Base-by-base conservation (phyloP, 2,888 invertebrate genomes). In the Criorhina ranunculi region DNA sequence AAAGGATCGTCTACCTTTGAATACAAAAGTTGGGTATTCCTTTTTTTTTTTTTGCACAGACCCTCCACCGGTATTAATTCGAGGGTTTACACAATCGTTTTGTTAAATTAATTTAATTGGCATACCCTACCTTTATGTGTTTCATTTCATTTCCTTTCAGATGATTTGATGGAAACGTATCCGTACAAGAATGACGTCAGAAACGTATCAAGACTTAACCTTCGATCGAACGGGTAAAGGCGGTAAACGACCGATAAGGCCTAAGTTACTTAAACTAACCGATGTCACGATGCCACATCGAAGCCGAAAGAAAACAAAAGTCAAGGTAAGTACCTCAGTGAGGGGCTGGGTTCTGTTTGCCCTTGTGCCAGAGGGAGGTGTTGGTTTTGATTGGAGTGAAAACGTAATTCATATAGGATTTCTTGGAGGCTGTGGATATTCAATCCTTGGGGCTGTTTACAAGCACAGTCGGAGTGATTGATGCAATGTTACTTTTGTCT, bases 251-350 rank as follows among this genome's bases (percentile, higher is more conserved):
- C 90, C 90, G 9, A 88, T 90, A 80, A 88, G 91, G 82, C 91
- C 91, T 57, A 91, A 91, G 88, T 87, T 91, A 29, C 86, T 91
- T 15, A 91, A 91, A 87, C 72, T 91, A 72, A 90, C 91, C 40
- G 91, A 91, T 88, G 91, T 90, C 7, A 88, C 90, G 57, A 89
- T 90, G 88, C 91, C 91, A 44, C 91, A 91, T 87, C 90, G 91
- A 37, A 91, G 89, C 86, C 90, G 91, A 66, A 91, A 91, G 86
- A 91, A 91, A 88, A 90, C 89, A 62, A 91, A 91, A 90, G 89
- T 91, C 15, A 91, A 91, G 90, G 91, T 91, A 69, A 89, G 88
- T 88, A 49, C 17, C 24, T 64, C 15, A 55, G 5, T 46, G 24
- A 9, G 12, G 33, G 62, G 2, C 64, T 2, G 55, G 53, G 15